phyloP scores from a whole-genome alignment of 2,888 invertebrate species.

The Lithophane leautieri region DNA sequence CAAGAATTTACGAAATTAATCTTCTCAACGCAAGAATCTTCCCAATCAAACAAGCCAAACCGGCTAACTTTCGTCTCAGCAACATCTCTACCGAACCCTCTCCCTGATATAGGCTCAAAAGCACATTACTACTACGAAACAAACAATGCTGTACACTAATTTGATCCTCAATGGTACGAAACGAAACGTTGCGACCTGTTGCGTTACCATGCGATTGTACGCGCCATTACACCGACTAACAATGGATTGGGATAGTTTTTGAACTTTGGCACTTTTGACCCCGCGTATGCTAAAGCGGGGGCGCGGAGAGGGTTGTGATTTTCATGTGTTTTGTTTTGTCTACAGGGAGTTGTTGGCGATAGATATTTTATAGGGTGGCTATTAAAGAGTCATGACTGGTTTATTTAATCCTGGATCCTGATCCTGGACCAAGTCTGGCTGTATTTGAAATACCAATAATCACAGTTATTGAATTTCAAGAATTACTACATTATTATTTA shows the following conservation, averaged over 20 bases:
- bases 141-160: conserved; percentile 58
- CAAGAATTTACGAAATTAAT: conserved; percentile 12
- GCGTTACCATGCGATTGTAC: conserved; percentile 47
- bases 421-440: neutral
- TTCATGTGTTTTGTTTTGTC: conserved; percentile 36
- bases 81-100: conserved; percentile 15
- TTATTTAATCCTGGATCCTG: neutral
- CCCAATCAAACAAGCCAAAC: conserved; percentile 16
- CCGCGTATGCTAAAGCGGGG: conserved; percentile 25
- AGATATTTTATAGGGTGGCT: too few relatives aligned
- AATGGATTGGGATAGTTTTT: conserved; percentile 53
- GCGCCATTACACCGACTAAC: conserved; percentile 44
- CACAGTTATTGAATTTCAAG: neutral
- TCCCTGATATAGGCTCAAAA: conserved; percentile 12
- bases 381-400: neutral
- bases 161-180: conserved; percentile 51
- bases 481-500: too few relatives aligned
- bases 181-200: conserved; percentile 56
- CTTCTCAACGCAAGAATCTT: conserved; percentile 8
- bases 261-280: conserved; percentile 58
- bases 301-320: conserved; percentile 37
- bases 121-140: conserved; percentile 24
- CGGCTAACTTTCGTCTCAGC: neutral
- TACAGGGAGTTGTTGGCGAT: conserved; percentile 5
- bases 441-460: neutral